phyloP scores from a whole-genome alignment of 2,888 invertebrate genomes.

The Psococerastis gibbosa region DNA sequence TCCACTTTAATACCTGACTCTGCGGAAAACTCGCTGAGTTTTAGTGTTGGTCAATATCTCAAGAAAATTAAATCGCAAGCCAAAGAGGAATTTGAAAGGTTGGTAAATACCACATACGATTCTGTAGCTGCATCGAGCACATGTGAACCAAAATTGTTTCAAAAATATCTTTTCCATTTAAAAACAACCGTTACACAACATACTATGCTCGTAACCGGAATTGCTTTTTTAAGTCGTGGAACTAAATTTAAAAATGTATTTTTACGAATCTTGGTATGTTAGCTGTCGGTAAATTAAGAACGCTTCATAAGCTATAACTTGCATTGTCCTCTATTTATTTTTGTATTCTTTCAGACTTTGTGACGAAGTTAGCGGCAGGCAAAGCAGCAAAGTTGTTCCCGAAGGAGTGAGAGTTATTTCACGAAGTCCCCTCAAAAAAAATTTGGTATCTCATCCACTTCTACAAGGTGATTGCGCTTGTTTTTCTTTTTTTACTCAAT shows the following conservation, averaged over 20 bases:
- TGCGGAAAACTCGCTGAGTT: slow-evolving; percentile 81
- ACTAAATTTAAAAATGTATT: too few species aligned
- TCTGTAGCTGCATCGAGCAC: too few species aligned
- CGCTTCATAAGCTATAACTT: too few species aligned
- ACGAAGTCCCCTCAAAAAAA: slow-evolving; percentile 51
- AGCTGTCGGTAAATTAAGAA: too few species aligned
- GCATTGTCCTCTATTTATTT: slow-evolving; percentile 1
- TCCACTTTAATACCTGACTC: slow-evolving; percentile 79
- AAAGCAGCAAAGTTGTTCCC: slow-evolving; percentile 34
- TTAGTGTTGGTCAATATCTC: slow-evolving; percentile 82
- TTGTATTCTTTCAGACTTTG: slow-evolving; percentile 36
- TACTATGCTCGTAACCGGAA: too few species aligned
- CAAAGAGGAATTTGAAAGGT: slow-evolving; percentile 66
- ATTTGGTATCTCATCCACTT: slow-evolving; percentile 60
- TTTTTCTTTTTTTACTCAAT: too few species aligned
- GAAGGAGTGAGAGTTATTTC: slow-evolving; percentile 61
- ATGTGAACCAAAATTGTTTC: too few species aligned
- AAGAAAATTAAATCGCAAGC: slow-evolving; percentile 91
- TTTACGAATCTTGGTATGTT: too few species aligned
- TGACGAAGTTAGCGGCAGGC: slow-evolving; percentile 52
- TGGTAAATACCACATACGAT: slow-evolving; percentile 12
- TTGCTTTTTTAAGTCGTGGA: too few species aligned
- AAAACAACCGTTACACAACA: too few species aligned
- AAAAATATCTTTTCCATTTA: too few species aligned
- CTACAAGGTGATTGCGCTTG: too few species aligned